Conservation (phyloP, 2,888 invertebrate genomes). For the Tuberolachnus salignus region DNA sequence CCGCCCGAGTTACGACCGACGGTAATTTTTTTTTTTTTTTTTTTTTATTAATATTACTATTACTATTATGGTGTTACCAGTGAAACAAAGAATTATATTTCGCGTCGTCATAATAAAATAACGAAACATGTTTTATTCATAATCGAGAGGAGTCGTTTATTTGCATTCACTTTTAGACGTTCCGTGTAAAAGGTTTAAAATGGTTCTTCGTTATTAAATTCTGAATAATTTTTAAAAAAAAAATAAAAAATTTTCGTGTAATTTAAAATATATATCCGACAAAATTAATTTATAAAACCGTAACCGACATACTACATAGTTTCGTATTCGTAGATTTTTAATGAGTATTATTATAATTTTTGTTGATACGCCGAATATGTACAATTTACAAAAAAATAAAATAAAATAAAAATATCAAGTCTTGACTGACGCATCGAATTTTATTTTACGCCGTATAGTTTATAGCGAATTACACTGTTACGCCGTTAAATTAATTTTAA, state of each 20-base stretch:
- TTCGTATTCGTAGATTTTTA: background rate
- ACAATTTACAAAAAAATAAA: background rate
- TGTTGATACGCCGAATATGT: background rate
- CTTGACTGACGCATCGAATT: constrained; percentile 9
- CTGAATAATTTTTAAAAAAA: background rate
- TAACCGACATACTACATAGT: background rate
- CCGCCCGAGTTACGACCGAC: constrained; percentile 16
- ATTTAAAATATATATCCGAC: constrained; percentile 10
- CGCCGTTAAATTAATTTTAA: constrained; percentile 4
- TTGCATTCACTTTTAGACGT: constrained; percentile 31
- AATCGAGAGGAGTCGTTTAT: constrained; percentile 23
- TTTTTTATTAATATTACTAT: too few species aligned
- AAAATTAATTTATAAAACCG: too few species aligned
- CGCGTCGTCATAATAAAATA: constrained; percentile 32
- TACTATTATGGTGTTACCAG: constrained; percentile 41
- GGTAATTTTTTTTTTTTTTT: too few species aligned
- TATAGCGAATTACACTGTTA: background rate
- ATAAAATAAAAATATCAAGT: constrained; percentile 1
- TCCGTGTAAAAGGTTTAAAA: constrained; percentile 28
- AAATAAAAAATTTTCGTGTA: constrained; percentile 1
- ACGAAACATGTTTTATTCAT: constrained; percentile 48
- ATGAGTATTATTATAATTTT: background rate
- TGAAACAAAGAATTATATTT: constrained; percentile 45
- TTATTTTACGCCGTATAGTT: constrained; percentile 16
- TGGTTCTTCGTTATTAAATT: constrained; percentile 43